phyloP scores from a whole-genome alignment of 2,797 vertebrate genomes.

The Parauchenoglanis punctatus region DNA sequence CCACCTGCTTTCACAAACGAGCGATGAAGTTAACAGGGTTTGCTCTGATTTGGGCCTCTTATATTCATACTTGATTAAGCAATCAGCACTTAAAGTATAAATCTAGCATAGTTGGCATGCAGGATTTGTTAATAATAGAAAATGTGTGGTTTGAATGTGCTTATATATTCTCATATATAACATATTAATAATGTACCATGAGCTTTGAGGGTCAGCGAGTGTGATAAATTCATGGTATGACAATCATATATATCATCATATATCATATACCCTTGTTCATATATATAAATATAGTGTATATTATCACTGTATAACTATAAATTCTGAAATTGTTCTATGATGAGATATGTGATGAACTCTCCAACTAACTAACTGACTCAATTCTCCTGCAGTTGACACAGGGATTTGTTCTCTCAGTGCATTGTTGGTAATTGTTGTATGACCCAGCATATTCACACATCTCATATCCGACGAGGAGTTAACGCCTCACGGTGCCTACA shows the following conservation, averaged over 20 bases:
- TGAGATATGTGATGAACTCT: not conserved
- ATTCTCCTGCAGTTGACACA: not conserved
- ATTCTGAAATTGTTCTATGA: not conserved
- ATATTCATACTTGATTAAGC: conserved; percentile 45
- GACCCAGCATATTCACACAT: conserved; percentile 3
- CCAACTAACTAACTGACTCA: not conserved
- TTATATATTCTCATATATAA: not conserved
- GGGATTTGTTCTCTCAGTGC: not conserved
- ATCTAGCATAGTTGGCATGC: not conserved
- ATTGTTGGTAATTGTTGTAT: conserved; percentile 13
- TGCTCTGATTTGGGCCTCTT: conserved; percentile 32
- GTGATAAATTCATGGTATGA: not conserved
- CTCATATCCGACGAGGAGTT: conserved; percentile 2
- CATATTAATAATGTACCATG: not conserved
- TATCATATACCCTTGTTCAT: too few species aligned
- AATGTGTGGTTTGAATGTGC: not conserved
- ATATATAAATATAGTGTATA: not conserved
- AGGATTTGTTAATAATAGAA: not conserved
- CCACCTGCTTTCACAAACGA: conserved; percentile 13
- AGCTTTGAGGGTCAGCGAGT: not conserved
- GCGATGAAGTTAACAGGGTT: conserved; percentile 32
- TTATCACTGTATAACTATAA: not conserved
- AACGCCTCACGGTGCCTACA: conserved; percentile 23
- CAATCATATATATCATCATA: not conserved
- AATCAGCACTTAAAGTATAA: conserved; percentile 3